Evolutionary conservation across 2,797 vertebrate species (phyloP).

Genomic region (Myripristis murdjan): DNA sequence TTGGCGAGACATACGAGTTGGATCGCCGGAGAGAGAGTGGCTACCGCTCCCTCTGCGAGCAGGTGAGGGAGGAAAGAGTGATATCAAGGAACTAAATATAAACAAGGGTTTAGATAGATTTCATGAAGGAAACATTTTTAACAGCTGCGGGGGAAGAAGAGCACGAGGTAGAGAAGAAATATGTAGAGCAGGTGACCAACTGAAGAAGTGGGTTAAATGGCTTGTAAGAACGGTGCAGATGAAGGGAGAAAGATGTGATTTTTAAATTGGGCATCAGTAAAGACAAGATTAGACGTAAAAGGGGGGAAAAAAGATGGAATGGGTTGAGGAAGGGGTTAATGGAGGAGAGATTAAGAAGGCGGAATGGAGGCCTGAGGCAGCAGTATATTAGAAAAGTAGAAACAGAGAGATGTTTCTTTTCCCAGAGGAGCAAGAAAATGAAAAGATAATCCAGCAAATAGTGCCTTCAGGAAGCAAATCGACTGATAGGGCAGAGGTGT

Average conservation of each 20-base stretch:
- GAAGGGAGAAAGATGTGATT: background rate
- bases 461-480: slow-evolving; percentile 16
- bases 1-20: slow-evolving; percentile 96
- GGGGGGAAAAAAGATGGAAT: too few species aligned
- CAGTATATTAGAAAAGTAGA: background rate
- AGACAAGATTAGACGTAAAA: background rate
- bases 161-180: background rate
- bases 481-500: background rate
- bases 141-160: too few species aligned
- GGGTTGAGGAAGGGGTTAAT: background rate
- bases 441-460: slow-evolving; percentile 21
- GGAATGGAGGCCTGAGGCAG: background rate
- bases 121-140: slow-evolving; percentile 9
- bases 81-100: slow-evolving; percentile 10
- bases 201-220: too few species aligned
- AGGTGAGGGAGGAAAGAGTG: slow-evolving; percentile 79
- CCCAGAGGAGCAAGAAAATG: background rate
- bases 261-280: background rate
- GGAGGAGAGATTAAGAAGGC: background rate
- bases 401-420: background rate
- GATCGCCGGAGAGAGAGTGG: slow-evolving; percentile 93
- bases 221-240: background rate
- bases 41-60: slow-evolving; percentile 96
- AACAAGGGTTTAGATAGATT: background rate
- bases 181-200: too few species aligned